A percentile compares a stretch with the other conserved stretches of the same genome.
phyloP scores from a whole-genome alignment of 2,797 vertebrate species.

The Micrastur ruficollis region DNA sequence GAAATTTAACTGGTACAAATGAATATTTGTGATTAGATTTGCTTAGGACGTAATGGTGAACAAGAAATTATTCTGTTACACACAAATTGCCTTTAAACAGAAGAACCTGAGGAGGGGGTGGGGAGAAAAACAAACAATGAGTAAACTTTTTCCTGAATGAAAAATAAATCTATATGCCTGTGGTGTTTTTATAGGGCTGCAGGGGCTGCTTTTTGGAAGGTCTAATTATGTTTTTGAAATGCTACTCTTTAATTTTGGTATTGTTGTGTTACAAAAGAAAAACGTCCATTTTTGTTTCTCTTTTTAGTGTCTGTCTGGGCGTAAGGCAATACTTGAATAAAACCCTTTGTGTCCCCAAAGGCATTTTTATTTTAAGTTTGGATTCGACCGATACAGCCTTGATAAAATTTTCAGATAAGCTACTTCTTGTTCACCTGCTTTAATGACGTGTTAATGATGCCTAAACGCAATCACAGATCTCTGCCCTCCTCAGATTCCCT shows the following conservation, averaged over 20 bases:
- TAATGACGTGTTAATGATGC: background rate
- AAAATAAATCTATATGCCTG: constrained; percentile 49
- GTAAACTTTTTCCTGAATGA: constrained; percentile 52
- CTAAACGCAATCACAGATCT: background rate
- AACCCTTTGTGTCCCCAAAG: background rate
- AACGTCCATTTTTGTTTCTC: background rate
- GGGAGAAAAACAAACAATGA: constrained; percentile 24
- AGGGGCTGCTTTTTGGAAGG: constrained; percentile 13
- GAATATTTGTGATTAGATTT: constrained; percentile 48
- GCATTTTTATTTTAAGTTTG: background rate
- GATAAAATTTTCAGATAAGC: background rate
- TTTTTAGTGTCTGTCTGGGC: background rate
- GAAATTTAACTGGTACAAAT: constrained; percentile 32
- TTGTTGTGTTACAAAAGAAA: constrained; percentile 28
- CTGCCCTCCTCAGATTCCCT: background rate
- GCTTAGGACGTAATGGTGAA: constrained; percentile 24
- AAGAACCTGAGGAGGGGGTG: background rate
- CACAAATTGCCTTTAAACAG: constrained; percentile 47
- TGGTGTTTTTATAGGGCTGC: constrained; percentile 57
- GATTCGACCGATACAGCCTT: background rate
- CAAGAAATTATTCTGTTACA: constrained; percentile 41
- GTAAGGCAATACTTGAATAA: background rate
- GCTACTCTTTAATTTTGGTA: constrained; percentile 52
- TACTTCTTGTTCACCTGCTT: background rate
- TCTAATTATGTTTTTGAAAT: constrained; percentile 53